Evolutionary conservation across 2,888 invertebrate species (phyloP).

Genomic region (Hemithea aestivaria): DNA sequence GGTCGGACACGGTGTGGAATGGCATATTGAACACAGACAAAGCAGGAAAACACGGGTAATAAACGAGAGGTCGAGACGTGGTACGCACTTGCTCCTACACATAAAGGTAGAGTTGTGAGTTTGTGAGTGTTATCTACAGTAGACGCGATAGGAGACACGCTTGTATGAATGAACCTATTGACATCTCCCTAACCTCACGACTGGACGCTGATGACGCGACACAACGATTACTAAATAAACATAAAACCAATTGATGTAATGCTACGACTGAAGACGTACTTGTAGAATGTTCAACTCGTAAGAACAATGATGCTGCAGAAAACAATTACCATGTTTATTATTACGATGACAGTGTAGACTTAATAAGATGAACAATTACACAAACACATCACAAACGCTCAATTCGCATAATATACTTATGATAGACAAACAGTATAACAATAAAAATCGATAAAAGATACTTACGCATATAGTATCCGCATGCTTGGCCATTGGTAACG

Average conservation of each 20-base stretch:
- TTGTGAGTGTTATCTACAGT: conserved; percentile 40
- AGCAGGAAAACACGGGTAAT: conserved; percentile 40
- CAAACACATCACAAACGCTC: too few relatives aligned
- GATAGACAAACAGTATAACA: neutral
- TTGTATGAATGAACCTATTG: conserved; percentile 46
- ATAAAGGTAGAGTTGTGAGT: conserved; percentile 24
- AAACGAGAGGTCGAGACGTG: conserved; percentile 38
- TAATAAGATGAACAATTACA: too few relatives aligned
- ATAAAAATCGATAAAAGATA: conserved; percentile 32
- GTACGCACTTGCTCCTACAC: conserved; percentile 35
- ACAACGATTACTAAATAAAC: too few relatives aligned
- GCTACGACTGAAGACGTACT: too few relatives aligned
- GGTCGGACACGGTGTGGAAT: conserved; percentile 30
- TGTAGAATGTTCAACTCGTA: too few relatives aligned
- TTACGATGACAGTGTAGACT: too few relatives aligned
- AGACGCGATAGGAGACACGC: conserved; percentile 45
- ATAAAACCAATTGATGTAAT: too few relatives aligned
- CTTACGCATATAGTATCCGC: conserved; percentile 57
- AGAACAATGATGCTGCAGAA: too few relatives aligned
- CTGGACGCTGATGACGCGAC: conserved; percentile 13
- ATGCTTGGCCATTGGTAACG: conserved; percentile 49
- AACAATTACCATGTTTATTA: too few relatives aligned
- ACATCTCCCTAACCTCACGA: conserved; percentile 3
- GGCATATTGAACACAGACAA: conserved; percentile 33
- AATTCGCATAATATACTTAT: too few relatives aligned